Base-by-base conservation (phyloP, 2,113 vertebrate genomes). In the Varanus salvator region DNA sequence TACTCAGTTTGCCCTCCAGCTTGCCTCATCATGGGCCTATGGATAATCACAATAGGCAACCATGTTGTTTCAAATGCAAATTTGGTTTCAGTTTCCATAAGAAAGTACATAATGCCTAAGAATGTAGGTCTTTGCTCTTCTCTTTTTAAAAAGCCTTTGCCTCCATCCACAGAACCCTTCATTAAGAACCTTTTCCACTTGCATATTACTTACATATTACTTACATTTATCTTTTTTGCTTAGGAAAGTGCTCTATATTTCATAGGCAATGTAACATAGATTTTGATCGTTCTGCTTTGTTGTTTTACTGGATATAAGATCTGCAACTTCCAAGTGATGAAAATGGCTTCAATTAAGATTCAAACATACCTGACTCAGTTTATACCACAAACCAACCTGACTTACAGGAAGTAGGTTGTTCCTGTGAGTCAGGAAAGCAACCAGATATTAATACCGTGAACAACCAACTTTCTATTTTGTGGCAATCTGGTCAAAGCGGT, bases 401-500 rank as follows among this genome's bases (percentile, higher is more conserved):
- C 38, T 44, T 44, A 44, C 38, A 44, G 38, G 38, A 82, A 80
- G 72, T 19, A 78, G 52, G 29, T 52, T 44, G 57, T 82, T 82
- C 69, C 27, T 31, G 68, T n/a, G 68, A 52, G 52, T 38, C n/a
- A 44, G 8, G 12, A 86, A 82, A 68, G 68, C 34, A 72, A 25
- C 82, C 31, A 78, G 29, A 69, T 50, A n/a, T 64, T 78, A 84
- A 77, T 29, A 15, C 54, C 64, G 12, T 68, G 50, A 89, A 77
- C 60, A 64, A 64, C n/a, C 60, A 34, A 48, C 64, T 23, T 85
- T 77, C 48, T 94, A 90, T 94, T 96, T 94, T 88, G 87, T 86
- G 91, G 94, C 94, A 94, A 72, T 75, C 86, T 94, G 14, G 90
- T 95, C 95, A 85, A 85, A 91, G 84, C 31, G 88, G 23, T 87